Evolutionary conservation across 2,888 invertebrate genomes (phyloP).

Genomic region (Drosophila monieri): DNA sequence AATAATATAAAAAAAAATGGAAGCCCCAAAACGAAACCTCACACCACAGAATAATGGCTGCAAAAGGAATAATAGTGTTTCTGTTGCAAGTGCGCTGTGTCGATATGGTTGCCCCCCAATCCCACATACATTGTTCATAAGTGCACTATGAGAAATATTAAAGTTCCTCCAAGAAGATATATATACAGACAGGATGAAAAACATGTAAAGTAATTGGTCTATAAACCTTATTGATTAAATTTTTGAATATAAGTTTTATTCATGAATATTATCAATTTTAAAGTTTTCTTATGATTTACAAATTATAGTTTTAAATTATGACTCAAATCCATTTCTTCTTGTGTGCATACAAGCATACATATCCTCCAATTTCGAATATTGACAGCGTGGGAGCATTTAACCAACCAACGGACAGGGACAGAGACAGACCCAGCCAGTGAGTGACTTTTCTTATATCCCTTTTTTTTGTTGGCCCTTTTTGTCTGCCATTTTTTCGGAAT

Average conservation of each 20-base stretch:
- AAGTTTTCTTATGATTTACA: background rate
- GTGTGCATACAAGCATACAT: constrained; percentile 11
- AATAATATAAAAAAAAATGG: constrained; percentile 19
- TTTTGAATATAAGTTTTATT: too few relatives aligned
- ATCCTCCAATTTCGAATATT: constrained; percentile 64
- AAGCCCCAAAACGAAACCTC: constrained; percentile 26
- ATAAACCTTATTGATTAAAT: too few relatives aligned
- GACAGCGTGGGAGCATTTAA: constrained; percentile 71
- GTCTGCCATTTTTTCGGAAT: constrained; percentile 36
- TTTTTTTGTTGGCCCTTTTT: constrained; percentile 26
- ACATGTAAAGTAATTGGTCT: too few relatives aligned
- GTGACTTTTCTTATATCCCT: constrained; percentile 52
- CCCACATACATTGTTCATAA: constrained; percentile 13
- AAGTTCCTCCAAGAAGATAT: background rate
- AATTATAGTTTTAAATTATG: background rate
- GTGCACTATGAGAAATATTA: constrained; percentile 3
- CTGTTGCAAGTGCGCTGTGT: constrained; percentile 38
- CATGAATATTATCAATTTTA: background rate
- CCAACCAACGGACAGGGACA: constrained; percentile 48
- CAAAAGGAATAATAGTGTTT: constrained; percentile 33
- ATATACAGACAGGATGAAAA: background rate
- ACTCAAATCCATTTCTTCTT: background rate
- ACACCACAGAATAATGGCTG: constrained; percentile 25
- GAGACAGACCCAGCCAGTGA: constrained; percentile 28
- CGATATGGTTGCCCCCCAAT: constrained; percentile 35